phyloP scores from a whole-genome alignment of 2,113 vertebrate species.

The Mustela nigripes region DNA sequence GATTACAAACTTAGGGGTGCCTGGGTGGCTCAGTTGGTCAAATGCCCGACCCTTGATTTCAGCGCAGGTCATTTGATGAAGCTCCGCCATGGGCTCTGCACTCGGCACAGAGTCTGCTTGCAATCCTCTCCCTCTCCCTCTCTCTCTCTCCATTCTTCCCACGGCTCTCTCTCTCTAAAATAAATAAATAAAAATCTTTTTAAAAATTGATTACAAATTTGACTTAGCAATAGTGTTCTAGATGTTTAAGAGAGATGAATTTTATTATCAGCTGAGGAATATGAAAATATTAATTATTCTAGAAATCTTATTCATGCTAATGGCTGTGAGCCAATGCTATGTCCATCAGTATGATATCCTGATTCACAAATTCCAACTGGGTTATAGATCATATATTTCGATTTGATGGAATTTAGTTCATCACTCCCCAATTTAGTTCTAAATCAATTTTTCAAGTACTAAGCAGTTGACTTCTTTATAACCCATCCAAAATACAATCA shows the following conservation, averaged over 20 bases:
- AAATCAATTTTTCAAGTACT: conserved; percentile 53
- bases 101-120: not conserved
- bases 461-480: conserved; percentile 56
- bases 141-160: not conserved
- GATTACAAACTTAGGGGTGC: conserved; percentile 60
- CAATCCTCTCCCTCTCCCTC: not conserved
- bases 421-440: conserved; percentile 55
- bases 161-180: not conserved
- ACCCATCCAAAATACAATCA: conserved; percentile 47
- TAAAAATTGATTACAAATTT: conserved; percentile 66
- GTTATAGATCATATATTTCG: conserved; percentile 60
- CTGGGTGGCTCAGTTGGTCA: not conserved
- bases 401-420: conserved; percentile 60
- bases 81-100: not conserved
- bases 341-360: conserved; percentile 8
- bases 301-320: conserved; percentile 58
- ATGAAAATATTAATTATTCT: conserved; percentile 70
- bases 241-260: conserved; percentile 50
- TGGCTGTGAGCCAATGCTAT: conserved; percentile 36
- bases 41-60: not conserved
- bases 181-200: conserved; percentile 56
- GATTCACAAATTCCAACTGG: not conserved
- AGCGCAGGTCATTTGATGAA: not conserved
- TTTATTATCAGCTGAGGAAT: conserved; percentile 68
- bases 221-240: conserved; percentile 33